These are phyloP conservation scores for Dunckerocampus dactyliophorus DNA, from an alignment of 2,113 vertebrate species.

Conservation along the genomic window DNA sequence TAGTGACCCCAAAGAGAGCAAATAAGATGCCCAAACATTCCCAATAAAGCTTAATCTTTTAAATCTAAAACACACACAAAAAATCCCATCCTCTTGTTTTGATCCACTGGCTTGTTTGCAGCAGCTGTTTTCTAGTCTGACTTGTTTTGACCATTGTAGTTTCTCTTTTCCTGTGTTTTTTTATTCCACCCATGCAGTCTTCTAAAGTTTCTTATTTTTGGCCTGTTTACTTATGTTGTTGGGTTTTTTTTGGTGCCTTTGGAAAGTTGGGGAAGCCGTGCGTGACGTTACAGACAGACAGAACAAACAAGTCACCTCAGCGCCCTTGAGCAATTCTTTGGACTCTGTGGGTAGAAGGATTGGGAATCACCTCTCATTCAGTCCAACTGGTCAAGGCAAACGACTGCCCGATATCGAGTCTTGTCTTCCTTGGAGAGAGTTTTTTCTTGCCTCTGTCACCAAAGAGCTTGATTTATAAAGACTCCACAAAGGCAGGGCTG, in stretches of 20 bases:
- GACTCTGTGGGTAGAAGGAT: not conserved
- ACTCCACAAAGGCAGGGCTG: no score
- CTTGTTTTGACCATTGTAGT: conserved; percentile 46
- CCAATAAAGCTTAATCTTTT: conserved; percentile 69
- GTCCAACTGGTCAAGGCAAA: no score
- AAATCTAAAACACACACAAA: conserved; percentile 62
- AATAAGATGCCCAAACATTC: conserved; percentile 57
- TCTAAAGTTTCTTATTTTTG: conserved; percentile 12
- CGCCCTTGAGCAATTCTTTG: not conserved
- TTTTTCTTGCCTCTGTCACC: no score
- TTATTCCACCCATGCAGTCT: not conserved
- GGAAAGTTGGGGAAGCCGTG: not conserved
- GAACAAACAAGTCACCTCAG: not conserved
- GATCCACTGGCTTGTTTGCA: conserved; percentile 51
- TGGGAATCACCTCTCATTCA: no score
- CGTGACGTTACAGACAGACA: not conserved
- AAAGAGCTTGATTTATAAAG: no score
- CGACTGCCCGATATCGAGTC: no score
- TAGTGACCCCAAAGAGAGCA: conserved; percentile 28
- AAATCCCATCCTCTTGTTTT: conserved; percentile 67
- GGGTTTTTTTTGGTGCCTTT: conserved; percentile 9
- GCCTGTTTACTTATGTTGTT: conserved; percentile 8
- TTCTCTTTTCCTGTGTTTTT: conserved; percentile 25
- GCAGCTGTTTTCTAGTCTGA: conserved; percentile 37
- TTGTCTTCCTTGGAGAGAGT: no score